Evolutionary conservation across 2,888 invertebrate genomes (phyloP).

Genomic region (Hemicrepidius hirtus): DNA sequence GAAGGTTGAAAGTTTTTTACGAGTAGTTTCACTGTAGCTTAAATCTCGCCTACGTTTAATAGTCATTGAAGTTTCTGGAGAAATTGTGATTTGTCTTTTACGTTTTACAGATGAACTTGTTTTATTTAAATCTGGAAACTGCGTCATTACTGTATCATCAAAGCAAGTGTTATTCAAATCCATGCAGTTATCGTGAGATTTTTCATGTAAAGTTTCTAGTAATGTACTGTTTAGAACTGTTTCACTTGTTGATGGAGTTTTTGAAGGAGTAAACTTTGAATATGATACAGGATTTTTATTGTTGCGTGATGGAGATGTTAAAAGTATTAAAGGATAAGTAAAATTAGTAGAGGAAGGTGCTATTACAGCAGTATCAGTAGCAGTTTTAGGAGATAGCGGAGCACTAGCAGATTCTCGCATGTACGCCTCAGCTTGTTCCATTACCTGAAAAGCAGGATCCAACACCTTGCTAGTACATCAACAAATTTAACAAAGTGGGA

Average conservation of each 20-base stretch:
- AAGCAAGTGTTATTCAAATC: conserved; percentile 52
- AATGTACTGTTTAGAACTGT: conserved; percentile 41
- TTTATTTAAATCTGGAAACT: conserved; percentile 44
- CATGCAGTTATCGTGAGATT: conserved; percentile 61
- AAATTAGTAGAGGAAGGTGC: conserved; percentile 30
- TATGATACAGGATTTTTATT: background rate
- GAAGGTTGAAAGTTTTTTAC: conserved; percentile 66
- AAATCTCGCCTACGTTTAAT: conserved; percentile 66
- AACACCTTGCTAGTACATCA: conserved; percentile 61
- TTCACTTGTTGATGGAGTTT: background rate
- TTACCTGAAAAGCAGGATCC: conserved; percentile 80
- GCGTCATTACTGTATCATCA: conserved; percentile 50
- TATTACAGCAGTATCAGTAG: conserved; percentile 13
- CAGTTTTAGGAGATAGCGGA: conserved; percentile 62
- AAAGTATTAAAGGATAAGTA: conserved; percentile 2
- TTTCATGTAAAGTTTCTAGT: conserved; percentile 66
- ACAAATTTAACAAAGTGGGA: conserved; percentile 13
- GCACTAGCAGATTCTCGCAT: conserved; percentile 79
- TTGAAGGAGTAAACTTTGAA: conserved; percentile 21
- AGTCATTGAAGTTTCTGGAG: conserved; percentile 57
- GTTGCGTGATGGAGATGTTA: background rate
- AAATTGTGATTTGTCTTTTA: conserved; percentile 61
- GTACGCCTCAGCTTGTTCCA: conserved; percentile 81
- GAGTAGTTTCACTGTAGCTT: conserved; percentile 65
- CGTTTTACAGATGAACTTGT: conserved; percentile 57